Conservation (phyloP, 2,888 invertebrate species). For the Caenorhabditis panamensis region DNA sequence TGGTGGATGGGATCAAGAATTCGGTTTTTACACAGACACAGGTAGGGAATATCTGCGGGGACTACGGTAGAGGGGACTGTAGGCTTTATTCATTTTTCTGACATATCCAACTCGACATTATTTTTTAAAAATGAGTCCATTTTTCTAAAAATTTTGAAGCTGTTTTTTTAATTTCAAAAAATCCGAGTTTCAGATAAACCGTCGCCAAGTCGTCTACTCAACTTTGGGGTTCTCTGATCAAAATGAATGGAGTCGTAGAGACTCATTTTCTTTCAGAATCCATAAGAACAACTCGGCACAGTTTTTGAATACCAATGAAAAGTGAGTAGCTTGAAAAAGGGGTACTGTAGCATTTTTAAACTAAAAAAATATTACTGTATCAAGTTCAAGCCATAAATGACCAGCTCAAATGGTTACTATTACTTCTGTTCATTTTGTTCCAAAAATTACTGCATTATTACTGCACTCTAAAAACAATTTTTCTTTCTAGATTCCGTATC, state of each 20-base stretch:
- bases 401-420: too few relatives aligned
- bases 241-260: conserved; percentile 68
- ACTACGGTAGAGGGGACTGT: too few relatives aligned
- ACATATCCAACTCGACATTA: too few relatives aligned
- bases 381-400: too few relatives aligned
- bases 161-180: too few relatives aligned
- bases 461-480: background rate
- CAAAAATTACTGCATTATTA: background rate
- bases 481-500: conserved; percentile 73
- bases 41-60: conserved; percentile 20
- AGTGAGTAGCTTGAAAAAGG: conserved; percentile 10
- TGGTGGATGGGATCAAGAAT: conserved; percentile 65
- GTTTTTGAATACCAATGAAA: conserved; percentile 44
- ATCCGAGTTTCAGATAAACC: conserved; percentile 64
- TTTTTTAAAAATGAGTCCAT: too few relatives aligned
- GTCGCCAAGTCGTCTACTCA: conserved; percentile 66
- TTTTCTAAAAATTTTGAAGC: too few relatives aligned
- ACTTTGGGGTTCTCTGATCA: conserved; percentile 57
- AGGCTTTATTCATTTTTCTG: too few relatives aligned
- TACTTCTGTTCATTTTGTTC: too few relatives aligned
- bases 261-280: conserved; percentile 67
- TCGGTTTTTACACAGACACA: conserved; percentile 67
- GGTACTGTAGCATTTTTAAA: too few relatives aligned
- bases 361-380: too few relatives aligned
- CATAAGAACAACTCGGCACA: conserved; percentile 63